Evolutionary conservation across 2,888 invertebrate species (phyloP).

Genomic region (Hyppa rectilinea): DNA sequence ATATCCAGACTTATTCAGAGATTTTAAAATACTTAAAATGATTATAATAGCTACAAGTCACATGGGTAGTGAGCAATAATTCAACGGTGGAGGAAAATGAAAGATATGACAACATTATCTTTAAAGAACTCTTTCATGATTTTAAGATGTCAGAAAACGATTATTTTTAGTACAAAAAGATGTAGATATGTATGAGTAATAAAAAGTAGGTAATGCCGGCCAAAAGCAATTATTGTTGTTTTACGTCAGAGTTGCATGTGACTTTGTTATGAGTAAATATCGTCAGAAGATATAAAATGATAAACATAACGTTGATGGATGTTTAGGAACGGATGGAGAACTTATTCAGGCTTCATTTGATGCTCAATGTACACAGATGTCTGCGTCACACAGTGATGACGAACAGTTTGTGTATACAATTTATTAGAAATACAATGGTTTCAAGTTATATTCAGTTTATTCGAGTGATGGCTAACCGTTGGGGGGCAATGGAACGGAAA

Average conservation of each 20-base stretch:
- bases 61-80: conserved; percentile 22
- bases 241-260: conserved; percentile 61
- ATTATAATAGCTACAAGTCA: conserved; percentile 32
- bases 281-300: conserved; percentile 26
- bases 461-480: conserved; percentile 61
- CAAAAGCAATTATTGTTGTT: conserved; percentile 49
- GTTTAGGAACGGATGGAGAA: conserved; percentile 38
- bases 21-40: conserved; percentile 26
- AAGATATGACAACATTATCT: conserved; percentile 26
- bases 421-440: conserved; percentile 48
- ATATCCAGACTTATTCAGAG: conserved; percentile 19
- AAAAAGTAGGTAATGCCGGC: conserved; percentile 22
- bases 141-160: conserved; percentile 14
- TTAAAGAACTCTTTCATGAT: conserved; percentile 31
- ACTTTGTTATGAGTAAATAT: conserved; percentile 53
- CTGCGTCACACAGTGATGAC: conserved; percentile 48
- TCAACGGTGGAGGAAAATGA: conserved; percentile 9
- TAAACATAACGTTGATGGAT: conserved; percentile 39
- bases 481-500: conserved; percentile 54
- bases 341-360: conserved; percentile 32
- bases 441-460: conserved; percentile 68
- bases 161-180: conserved; percentile 28
- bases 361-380: conserved; percentile 24
- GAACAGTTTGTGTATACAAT: conserved; percentile 29
- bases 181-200: conserved; percentile 21